Evolutionary conservation across 2,113 vertebrate species (phyloP).

Genomic region (Egretta garzetta): DNA sequence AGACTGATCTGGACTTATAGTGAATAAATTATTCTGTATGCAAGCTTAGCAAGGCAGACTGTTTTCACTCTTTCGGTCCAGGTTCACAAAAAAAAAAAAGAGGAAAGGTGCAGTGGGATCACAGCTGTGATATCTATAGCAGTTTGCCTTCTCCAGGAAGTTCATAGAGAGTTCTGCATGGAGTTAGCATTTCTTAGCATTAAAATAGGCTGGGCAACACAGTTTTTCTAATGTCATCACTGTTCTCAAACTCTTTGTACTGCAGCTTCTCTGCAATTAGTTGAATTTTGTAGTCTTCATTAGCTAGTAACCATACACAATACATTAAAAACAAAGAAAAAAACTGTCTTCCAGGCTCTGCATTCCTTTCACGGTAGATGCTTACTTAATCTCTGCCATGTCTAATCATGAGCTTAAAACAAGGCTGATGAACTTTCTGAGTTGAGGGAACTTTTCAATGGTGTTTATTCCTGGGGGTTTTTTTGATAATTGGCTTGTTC

Average conservation of each 20-base stretch:
- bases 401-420: not conserved
- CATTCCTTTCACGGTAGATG: not conserved
- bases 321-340: not conserved
- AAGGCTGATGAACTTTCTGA: not conserved
- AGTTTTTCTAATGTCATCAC: not conserved
- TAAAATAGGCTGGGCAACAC: not conserved
- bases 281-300: not conserved
- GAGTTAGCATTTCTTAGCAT: not conserved
- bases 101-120: not conserved
- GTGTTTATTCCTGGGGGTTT: not conserved
- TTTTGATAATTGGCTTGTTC: not conserved
- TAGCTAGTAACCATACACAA: not conserved
- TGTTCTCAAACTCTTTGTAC: not conserved
- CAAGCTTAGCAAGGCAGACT: not conserved
- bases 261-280: not conserved
- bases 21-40: not conserved
- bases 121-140: not conserved
- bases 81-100: not conserved
- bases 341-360: not conserved
- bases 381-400: not conserved
- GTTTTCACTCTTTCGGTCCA: not conserved
- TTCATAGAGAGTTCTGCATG: not conserved
- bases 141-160: not conserved
- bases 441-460: not conserved
- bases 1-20: not conserved